These are phyloP conservation scores for Pomatorhinus ruficollis DNA, from an alignment of 2,113 vertebrate genomes.

Conservation along the genomic window DNA sequence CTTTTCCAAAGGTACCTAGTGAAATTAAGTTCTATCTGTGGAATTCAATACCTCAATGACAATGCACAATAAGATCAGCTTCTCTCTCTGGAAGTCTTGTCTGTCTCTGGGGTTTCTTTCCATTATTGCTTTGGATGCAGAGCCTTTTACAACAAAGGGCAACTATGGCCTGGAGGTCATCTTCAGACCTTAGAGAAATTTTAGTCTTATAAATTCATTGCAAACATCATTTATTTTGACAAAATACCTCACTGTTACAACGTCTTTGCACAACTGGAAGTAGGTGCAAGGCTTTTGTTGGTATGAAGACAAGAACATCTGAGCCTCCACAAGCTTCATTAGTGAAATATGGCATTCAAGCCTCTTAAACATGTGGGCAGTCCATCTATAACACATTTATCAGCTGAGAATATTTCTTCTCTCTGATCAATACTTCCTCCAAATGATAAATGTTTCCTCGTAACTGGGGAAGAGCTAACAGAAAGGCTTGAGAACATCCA, in stretches of 20 bases:
- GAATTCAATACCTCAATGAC: background rate
- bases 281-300: background rate
- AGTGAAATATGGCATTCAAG: background rate
- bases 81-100: background rate
- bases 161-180: background rate
- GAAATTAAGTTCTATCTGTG: background rate
- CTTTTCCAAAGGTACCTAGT: background rate
- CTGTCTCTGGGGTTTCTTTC: background rate
- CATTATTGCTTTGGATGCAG: background rate
- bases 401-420: background rate
- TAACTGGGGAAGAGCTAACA: background rate
- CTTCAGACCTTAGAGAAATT: background rate
- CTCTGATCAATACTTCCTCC: background rate
- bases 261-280: background rate
- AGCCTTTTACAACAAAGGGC: background rate
- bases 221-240: background rate
- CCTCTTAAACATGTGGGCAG: background rate
- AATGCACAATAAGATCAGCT: background rate
- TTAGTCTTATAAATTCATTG: background rate
- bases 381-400: background rate
- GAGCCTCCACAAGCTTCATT: background rate
- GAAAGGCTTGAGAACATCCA: background rate
- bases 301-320: background rate
- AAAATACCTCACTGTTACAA: background rate
- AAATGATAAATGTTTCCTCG: background rate